Conservation (phyloP, 2,113 vertebrate species). For the Grus americana region DNA sequence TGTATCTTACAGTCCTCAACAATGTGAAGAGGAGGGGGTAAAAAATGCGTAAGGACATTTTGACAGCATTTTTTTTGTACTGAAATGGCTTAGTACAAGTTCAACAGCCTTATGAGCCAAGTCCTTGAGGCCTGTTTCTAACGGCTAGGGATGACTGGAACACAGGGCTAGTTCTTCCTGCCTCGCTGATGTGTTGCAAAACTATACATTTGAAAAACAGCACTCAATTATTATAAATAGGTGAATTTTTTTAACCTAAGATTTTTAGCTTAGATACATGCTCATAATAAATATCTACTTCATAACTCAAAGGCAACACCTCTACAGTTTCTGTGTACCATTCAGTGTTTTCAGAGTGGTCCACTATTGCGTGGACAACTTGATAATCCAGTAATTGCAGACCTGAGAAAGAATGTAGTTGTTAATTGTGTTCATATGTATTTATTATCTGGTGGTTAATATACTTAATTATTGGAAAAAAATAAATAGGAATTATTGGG, state of each 20-base stretch:
- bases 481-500: background rate
- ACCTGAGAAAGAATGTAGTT: background rate
- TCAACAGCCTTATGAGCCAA: background rate
- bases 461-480: background rate
- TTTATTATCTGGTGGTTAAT: background rate
- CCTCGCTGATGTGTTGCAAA: background rate
- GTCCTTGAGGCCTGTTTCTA: background rate
- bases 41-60: background rate
- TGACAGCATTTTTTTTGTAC: background rate
- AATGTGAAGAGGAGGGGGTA: background rate
- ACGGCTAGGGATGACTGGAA: background rate
- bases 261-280: background rate
- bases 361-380: background rate
- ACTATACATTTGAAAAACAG: background rate
- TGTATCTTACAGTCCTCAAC: background rate
- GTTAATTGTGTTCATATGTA: background rate
- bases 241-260: background rate
- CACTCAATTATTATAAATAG: background rate
- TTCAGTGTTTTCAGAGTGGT: background rate
- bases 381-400: background rate
- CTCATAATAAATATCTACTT: background rate
- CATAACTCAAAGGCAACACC: background rate
- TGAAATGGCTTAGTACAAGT: background rate
- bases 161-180: background rate
- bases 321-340: background rate